phyloP scores from a whole-genome alignment of 2,113 vertebrate genomes.

The Hucho hucho region DNA sequence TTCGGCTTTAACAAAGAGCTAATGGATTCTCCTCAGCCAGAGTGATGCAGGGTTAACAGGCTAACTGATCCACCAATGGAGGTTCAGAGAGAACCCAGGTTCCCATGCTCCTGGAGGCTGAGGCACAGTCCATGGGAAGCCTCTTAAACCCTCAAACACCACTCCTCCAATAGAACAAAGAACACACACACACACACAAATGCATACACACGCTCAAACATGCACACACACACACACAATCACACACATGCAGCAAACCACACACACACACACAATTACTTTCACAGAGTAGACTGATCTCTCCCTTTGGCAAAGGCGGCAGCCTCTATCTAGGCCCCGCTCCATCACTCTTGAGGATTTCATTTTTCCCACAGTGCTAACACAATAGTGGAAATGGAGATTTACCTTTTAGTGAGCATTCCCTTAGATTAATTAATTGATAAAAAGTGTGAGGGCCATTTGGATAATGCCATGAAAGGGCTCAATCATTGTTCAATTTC shows the following conservation, averaged over 20 bases:
- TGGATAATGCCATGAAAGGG: too few relatives aligned
- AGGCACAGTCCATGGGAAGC: conserved; percentile 19
- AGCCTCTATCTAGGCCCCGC: conserved; percentile 18
- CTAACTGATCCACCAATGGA: conserved; percentile 45
- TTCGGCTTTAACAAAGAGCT: too few relatives aligned
- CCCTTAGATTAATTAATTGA: conserved; percentile 25
- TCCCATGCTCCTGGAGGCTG: conserved; percentile 59
- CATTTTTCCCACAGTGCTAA: conserved; percentile 27
- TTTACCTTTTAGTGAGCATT: too few relatives aligned
- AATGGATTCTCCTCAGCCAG: neutral
- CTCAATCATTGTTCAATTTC: too few relatives aligned
- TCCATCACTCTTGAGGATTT: conserved; percentile 42
- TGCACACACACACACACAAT: neutral
- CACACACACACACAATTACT: conserved; percentile 21
- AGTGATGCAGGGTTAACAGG: conserved; percentile 11
- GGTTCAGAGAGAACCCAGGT: conserved; percentile 51
- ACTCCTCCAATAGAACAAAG: conserved; percentile 8
- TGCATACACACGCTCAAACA: neutral
- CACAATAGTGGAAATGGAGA: too few relatives aligned
- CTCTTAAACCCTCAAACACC: conserved; percentile 18
- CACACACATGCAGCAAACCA: neutral
- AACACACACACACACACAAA: conserved; percentile 17
- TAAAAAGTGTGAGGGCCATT: too few relatives aligned
- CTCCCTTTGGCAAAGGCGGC: conserved; percentile 42
- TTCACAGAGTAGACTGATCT: conserved; percentile 34